Evolutionary conservation across 2,888 invertebrate species (phyloP), one percentile per base, ranked within the genome.

Genomic region (Scaptomyza polygonia): DNA sequence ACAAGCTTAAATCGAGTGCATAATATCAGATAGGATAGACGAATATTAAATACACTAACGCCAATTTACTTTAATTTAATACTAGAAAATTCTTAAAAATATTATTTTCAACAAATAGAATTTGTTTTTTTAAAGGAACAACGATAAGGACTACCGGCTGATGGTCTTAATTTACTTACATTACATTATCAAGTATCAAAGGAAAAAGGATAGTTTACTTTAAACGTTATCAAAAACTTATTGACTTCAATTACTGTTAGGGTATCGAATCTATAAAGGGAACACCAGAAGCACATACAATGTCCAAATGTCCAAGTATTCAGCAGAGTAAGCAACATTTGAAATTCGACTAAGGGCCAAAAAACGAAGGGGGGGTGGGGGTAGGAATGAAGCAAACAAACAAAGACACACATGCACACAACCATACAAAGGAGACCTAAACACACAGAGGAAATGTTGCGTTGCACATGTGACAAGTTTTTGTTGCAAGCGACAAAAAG

Each of bases 391-490:
- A 21, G 29, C 25, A 42, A 25, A 53, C 36, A 42, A 39, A 32
- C 51, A 39, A 30, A 47, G 16, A 9, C 45, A 36, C 16, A 40
- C 8, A 36, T 8, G 27, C 27, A 45, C 16, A 4, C 29, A 45
- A 9, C n/a, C 14, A 21, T 6, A 45, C 42, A 48, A 53, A 47
- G 47, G 21, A 36, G 54, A 75, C 39, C 66, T 61, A 53, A 64
- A 66, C 65, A 62, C 63, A 64, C 67, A 62, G 67, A 77, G 84
- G 77, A 86, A 77, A 81, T 86, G 84, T 86, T 84, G 81, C 81
- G 78, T 74, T 77, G 81, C 87, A 84, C 75, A 82, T 84, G 87
- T 82, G 87, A 82, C 87, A 82, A 87, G 72, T 75, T 81, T 86
- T 77, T 76, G 48, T 47, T 75, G 74, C 65, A 66, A 73, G 73